These are phyloP conservation scores for Xestia c-nigrum DNA, from an alignment of 2,888 invertebrate species.

Conservation along the genomic window DNA sequence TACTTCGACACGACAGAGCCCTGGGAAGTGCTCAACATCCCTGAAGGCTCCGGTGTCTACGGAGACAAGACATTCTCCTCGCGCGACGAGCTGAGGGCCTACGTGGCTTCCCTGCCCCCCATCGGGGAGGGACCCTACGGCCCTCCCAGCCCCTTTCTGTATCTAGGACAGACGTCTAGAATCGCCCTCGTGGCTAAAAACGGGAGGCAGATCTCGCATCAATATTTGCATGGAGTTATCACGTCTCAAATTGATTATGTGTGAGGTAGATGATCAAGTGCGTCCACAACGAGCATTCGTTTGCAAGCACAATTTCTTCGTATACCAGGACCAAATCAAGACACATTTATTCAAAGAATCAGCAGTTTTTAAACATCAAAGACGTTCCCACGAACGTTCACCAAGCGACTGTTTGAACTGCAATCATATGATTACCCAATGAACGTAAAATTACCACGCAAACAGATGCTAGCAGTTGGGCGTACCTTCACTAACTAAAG, in stretches of 20 bases:
- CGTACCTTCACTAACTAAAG: background rate
- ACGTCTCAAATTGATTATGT: conserved; percentile 78
- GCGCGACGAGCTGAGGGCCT: conserved; percentile 73
- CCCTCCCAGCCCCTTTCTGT: conserved; percentile 72
- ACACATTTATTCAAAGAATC: background rate
- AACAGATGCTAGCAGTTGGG: background rate
- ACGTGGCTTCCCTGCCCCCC: conserved; percentile 72
- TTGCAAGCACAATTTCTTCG: background rate
- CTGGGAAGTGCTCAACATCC: conserved; percentile 74
- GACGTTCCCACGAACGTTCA: background rate
- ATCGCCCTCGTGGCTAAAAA: conserved; percentile 73
- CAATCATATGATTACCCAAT: too few species aligned
- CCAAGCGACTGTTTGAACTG: background rate
- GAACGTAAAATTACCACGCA: too few species aligned
- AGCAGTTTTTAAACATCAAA: background rate
- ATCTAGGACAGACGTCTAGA: conserved; percentile 68
- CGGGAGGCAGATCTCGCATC: conserved; percentile 80
- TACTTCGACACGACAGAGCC: conserved; percentile 82
- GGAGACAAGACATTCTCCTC: conserved; percentile 77
- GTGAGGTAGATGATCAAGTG: conserved; percentile 55
- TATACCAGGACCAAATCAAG: background rate
- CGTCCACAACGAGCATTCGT: background rate
- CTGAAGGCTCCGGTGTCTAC: conserved; percentile 73
- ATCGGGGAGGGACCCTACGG: conserved; percentile 42
- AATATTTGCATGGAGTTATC: conserved; percentile 76